These are phyloP conservation scores for Hydroisotoma schaefferi DNA, from an alignment of 2,888 invertebrate genomes.

Conservation along the genomic window DNA sequence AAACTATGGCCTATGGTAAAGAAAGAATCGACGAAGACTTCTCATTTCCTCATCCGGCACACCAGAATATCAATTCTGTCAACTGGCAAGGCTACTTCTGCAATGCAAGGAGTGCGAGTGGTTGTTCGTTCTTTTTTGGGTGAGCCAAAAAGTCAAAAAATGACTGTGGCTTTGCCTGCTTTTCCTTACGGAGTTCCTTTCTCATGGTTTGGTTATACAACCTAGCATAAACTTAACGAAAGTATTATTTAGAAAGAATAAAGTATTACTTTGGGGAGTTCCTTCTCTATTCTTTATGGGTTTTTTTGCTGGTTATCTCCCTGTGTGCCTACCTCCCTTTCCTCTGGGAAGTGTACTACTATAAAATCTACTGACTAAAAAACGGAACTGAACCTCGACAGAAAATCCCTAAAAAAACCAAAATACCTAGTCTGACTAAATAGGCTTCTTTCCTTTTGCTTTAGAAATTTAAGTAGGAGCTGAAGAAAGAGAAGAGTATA, in stretches of 20 bases:
- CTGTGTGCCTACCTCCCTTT: no score
- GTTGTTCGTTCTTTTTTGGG: not conserved
- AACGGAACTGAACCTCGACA: no score
- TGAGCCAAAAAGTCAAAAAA: constrained; percentile 13
- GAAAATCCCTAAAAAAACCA: no score
- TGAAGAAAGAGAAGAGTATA: no score
- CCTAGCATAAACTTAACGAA: constrained; percentile 6
- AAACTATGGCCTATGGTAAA: not conserved
- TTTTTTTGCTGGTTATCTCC: no score
- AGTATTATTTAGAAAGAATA: constrained; percentile 9
- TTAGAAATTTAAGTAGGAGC: no score
- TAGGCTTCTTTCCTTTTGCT: no score
- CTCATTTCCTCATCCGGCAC: constrained; percentile 27
- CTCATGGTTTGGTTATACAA: constrained; percentile 6
- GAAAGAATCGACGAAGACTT: constrained; percentile 12
- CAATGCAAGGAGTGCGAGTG: no score
- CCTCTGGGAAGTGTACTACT: no score
- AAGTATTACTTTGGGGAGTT: constrained; percentile 8
- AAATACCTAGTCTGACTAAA: no score
- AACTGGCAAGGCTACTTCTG: constrained; percentile 3
- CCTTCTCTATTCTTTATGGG: no score
- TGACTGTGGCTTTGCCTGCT: not conserved
- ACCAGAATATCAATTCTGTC: constrained; percentile 23
- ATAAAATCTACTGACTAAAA: no score
- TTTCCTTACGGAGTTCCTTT: not conserved